A percentile compares a stretch with the other conserved stretches of the same genome.
phyloP scores from a whole-genome alignment of 1,140 invertebrate genomes.

The Pantala flavescens region DNA sequence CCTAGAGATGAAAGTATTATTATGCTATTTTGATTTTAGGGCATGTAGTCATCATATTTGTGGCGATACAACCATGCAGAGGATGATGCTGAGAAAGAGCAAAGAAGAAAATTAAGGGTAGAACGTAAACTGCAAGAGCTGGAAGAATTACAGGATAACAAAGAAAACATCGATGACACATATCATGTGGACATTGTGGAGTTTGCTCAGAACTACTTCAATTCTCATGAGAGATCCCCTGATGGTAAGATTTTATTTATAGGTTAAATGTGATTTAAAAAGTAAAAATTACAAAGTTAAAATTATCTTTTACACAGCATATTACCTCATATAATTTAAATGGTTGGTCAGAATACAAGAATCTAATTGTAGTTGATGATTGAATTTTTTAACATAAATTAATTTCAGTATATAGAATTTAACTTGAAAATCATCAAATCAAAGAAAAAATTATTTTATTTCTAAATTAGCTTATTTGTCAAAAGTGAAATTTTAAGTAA shows the following conservation, averaged over 20 bases:
- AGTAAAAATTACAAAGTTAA: too few species aligned
- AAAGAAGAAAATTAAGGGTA: constrained; percentile 67
- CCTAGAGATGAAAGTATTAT: neutral
- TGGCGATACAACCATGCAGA: constrained; percentile 18
- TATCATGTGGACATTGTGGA: constrained; percentile 82
- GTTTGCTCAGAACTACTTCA: constrained; percentile 89
- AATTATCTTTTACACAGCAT: too few species aligned
- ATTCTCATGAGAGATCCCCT: constrained; percentile 72
- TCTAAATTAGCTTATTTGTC: too few species aligned
- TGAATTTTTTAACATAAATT: too few species aligned
- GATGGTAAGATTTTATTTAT: constrained; percentile 56
- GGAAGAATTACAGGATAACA: constrained; percentile 44
- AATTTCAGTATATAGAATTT: too few species aligned
- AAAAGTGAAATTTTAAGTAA: too few species aligned
- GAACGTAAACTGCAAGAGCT: constrained; percentile 76
- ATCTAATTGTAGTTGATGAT: too few species aligned
- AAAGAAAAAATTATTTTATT: too few species aligned
- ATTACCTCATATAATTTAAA: too few species aligned
- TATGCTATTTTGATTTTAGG: constrained; percentile 18
- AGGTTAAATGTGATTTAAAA: too few species aligned
- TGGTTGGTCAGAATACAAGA: too few species aligned
- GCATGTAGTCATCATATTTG: constrained; percentile 19
- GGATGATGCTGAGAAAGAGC: constrained; percentile 49
- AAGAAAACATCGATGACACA: constrained; percentile 37
- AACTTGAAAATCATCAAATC: too few species aligned